phyloP scores from a whole-genome alignment of 2,888 invertebrate genomes.

The Cremastinae sp. region DNA sequence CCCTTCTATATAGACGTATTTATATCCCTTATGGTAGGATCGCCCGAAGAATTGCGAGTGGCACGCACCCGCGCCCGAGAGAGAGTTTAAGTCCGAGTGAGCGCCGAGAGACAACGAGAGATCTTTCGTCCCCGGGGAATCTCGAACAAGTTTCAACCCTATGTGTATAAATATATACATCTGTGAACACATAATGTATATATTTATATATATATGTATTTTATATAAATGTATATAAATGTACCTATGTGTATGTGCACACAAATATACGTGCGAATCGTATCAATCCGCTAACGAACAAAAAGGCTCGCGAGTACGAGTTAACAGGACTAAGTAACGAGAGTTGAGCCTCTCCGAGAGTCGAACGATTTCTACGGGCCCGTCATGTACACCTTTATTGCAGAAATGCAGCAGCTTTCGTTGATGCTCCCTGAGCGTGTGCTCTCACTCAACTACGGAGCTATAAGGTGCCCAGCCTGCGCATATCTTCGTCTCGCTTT shows the following conservation, averaged over 20 bases:
- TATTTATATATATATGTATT: neutral
- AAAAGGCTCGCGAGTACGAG: neutral
- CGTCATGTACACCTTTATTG: slow-evolving; percentile 6
- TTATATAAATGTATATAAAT: too few species aligned
- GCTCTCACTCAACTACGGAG: slow-evolving; percentile 20
- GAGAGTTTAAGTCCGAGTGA: neutral
- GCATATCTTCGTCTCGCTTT: slow-evolving; percentile 41
- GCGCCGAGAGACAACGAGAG: slow-evolving; percentile 22
- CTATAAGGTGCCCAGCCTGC: slow-evolving; percentile 49
- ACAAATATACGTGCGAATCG: too few species aligned
- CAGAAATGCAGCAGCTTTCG: slow-evolving; percentile 10
- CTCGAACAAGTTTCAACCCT: neutral
- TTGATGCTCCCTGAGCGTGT: slow-evolving; percentile 33
- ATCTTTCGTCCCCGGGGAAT: neutral
- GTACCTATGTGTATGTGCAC: too few species aligned
- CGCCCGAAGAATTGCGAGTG: slow-evolving; percentile 40
- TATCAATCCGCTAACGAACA: slow-evolving; percentile 16
- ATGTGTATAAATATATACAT: neutral
- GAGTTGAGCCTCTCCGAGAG: slow-evolving; percentile 1
- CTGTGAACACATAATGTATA: too few species aligned
- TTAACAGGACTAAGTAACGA: neutral
- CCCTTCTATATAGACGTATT: slow-evolving; percentile 20
- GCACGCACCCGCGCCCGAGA: slow-evolving; percentile 52
- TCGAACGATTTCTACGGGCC: neutral
- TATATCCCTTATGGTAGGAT: slow-evolving; percentile 28